Base-by-base conservation (phyloP, 2,797 vertebrate species). In the Aeoliscus strigatus region DNA sequence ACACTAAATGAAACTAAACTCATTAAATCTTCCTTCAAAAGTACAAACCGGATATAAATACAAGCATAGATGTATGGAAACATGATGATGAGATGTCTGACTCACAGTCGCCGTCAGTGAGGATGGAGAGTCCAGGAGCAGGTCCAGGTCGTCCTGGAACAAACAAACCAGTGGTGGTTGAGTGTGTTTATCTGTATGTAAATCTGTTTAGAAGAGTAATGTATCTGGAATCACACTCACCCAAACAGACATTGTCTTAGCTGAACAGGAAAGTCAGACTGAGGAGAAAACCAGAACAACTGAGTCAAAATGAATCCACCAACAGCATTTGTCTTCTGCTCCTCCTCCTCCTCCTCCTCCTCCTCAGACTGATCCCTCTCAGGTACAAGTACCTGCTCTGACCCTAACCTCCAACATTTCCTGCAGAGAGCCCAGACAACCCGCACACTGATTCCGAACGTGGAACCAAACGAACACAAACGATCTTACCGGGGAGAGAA, bases 61-160 rank as follows among this genome's bases (percentile, higher is more conserved):
- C n/a, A n/a, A n/a, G n/a, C n/a, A n/a, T n/a, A n/a, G n/a, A n/a
- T n/a, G n/a, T n/a, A n/a, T n/a, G n/a, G n/a, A n/a, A n/a, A n/a
- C n/a, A n/a, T n/a, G n/a, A n/a, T n/a, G n/a, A n/a, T n/a, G 18
- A 21, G 18, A 21, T 21, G 4, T 28, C 7, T 5, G 31, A 56
- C 83, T 83, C 78, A 90, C 88, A 27, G 80, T 60, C 9, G 73
- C 59, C 9, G 83, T 80, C 14, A 86, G 31, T 2, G 87, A 86
- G 33, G 83, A 82, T 6, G 88, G 87, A 0, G 80, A 75, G 49
- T 90, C 89, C 23, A 90, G 54, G 8, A 89, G 83, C 44, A 87
- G 74, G 26, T 84, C 82, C 74, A 90, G 43, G 52, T 90, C 89
- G 75, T 83, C 75, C 89, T 89, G 39, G 31, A 76, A 64, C 1